A percentile compares a stretch with the other conserved stretches of the same genome.
phyloP scores from a whole-genome alignment of 1,140 invertebrate species.

The Euborellia annulipes region DNA sequence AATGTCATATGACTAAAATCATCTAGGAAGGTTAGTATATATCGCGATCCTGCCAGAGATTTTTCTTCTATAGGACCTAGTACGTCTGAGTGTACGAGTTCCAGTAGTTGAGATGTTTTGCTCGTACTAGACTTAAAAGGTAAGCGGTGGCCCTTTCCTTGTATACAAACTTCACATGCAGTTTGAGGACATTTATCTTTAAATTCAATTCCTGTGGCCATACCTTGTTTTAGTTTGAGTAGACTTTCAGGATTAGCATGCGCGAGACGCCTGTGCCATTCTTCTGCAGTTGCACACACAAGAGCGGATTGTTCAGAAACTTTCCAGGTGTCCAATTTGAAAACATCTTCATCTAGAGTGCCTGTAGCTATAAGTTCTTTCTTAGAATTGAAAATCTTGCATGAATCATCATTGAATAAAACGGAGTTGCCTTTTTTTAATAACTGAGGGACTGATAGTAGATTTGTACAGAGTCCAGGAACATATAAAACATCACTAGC shows the following conservation, averaged over 20 bases:
- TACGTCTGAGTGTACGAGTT: neutral
- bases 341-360: too few species aligned
- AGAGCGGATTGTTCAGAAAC: too few species aligned
- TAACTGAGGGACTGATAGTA: too few species aligned
- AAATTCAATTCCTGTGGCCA: constrained; percentile 8
- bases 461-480: too few species aligned
- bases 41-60: constrained; percentile 23
- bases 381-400: too few species aligned
- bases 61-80: constrained; percentile 7
- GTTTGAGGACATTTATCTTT: neutral
- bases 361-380: too few species aligned
- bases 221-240: neutral
- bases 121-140: constrained; percentile 12
- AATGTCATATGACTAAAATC: constrained; percentile 14
- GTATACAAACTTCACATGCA: constrained; percentile 18
- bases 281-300: too few species aligned
- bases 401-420: too few species aligned
- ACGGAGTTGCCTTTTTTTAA: too few species aligned
- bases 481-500: too few species aligned
- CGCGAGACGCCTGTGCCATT: constrained; percentile 10
- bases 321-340: too few species aligned
- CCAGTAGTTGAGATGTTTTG: constrained; percentile 11
- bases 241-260: constrained; percentile 10
- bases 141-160: constrained; percentile 17
- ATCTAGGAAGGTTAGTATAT: constrained; percentile 25